Evolutionary conservation across 2,888 invertebrate species (phyloP).

Genomic region (Scaptomyza parva): DNA sequence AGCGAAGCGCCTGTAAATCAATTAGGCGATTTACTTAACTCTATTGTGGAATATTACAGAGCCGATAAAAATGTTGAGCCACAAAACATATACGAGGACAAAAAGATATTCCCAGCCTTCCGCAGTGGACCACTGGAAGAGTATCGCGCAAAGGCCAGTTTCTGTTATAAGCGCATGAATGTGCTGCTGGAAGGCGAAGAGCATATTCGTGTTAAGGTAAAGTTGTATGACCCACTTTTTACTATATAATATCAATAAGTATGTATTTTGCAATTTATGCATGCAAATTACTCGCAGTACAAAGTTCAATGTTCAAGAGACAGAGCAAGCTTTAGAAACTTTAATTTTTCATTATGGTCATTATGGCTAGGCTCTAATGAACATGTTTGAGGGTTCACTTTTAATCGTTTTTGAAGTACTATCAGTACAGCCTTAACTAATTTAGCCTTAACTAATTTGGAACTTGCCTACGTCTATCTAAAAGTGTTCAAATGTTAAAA

Average conservation of each 20-base stretch:
- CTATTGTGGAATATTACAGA: constrained; percentile 56
- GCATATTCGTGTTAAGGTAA: constrained; percentile 86
- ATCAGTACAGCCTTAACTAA: not conserved
- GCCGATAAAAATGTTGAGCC: constrained; percentile 21
- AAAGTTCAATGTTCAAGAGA: not conserved
- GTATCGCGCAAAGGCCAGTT: constrained; percentile 88
- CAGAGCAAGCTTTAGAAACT: too few relatives aligned
- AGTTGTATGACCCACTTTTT: too few relatives aligned
- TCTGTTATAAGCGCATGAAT: constrained; percentile 89
- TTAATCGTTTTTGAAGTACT: not conserved
- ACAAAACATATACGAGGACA: constrained; percentile 75
- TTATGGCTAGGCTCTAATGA: too few relatives aligned
- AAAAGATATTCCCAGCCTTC: constrained; percentile 86
- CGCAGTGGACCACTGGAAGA: constrained; percentile 88
- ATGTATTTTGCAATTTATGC: too few relatives aligned
- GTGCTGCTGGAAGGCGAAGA: constrained; percentile 86
- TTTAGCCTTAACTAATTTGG: constrained; percentile 2
- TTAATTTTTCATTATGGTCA: not conserved
- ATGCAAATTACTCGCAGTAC: not conserved
- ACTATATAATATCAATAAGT: too few relatives aligned
- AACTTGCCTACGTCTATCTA: constrained; percentile 21
- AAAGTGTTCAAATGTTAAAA: constrained; percentile 15
- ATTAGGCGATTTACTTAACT: constrained; percentile 41
- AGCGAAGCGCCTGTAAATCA: constrained; percentile 5
- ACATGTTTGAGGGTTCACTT: not conserved